phyloP scores from a whole-genome alignment of 2,113 vertebrate genomes.

The Ramphastos sulfuratus region DNA sequence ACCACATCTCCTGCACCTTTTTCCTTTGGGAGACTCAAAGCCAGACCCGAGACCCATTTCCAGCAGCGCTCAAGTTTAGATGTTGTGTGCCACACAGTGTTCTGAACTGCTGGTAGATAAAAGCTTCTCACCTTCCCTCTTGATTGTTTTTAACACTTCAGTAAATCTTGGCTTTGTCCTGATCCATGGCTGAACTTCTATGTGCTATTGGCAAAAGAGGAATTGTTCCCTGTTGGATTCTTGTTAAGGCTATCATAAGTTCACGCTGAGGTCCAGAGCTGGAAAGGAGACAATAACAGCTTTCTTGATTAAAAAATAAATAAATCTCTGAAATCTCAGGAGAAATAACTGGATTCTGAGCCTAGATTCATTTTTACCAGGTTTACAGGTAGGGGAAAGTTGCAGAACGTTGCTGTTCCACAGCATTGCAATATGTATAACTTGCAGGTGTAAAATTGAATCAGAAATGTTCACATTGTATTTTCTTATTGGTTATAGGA shows the following conservation, averaged over 20 bases:
- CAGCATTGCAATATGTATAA: neutral
- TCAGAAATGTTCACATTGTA: neutral
- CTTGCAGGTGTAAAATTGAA: neutral
- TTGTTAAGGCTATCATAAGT: neutral
- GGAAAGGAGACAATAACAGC: neutral
- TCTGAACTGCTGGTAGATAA: neutral
- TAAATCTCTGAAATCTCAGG: neutral
- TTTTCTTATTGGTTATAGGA: neutral
- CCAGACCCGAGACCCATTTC: fast-evolving
- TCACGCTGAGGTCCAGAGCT: neutral
- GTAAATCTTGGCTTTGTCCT: neutral
- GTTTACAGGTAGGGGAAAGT: neutral
- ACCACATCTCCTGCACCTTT: neutral
- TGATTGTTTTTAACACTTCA: neutral
- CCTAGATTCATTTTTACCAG: neutral
- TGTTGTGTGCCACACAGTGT: neutral
- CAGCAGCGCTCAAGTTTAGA: neutral
- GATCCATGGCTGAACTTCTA: neutral
- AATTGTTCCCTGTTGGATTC: neutral
- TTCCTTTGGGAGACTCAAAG: neutral
- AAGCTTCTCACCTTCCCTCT: neutral
- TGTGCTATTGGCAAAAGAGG: neutral
- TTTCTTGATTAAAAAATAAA: neutral
- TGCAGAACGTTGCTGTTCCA: neutral
- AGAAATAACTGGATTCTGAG: neutral